A percentile compares a stretch with the other conserved stretches of the same genome.
Conservation (phyloP, 2,888 invertebrate genomes). For the Ernsta delagoae region DNA sequence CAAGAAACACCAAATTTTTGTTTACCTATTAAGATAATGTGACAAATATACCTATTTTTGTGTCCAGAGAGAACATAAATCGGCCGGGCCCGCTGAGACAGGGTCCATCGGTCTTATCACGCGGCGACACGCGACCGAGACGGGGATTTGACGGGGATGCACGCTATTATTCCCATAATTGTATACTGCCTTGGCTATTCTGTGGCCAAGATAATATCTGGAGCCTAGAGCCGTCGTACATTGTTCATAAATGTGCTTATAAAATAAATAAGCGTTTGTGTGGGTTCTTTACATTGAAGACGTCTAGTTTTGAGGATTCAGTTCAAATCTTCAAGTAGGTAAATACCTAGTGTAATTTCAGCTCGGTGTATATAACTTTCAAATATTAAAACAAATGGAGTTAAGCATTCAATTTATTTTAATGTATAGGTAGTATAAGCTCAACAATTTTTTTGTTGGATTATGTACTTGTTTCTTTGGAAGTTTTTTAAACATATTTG, state of each 20-base stretch:
- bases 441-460: too few relatives aligned
- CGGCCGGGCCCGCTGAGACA: conserved; percentile 12
- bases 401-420: too few relatives aligned
- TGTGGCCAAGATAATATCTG: conserved; percentile 3
- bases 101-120: conserved; percentile 73
- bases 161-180: conserved; percentile 56
- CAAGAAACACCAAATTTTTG: too few relatives aligned
- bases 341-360: too few relatives aligned
- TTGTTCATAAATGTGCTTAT: neutral
- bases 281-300: too few relatives aligned
- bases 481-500: too few relatives aligned
- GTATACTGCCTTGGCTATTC: conserved; percentile 24
- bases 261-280: neutral
- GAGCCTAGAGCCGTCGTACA: neutral
- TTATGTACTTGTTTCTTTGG: too few relatives aligned
- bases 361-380: too few relatives aligned
- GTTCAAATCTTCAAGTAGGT: neutral
- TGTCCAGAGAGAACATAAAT: neutral
- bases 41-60: neutral
- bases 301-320: neutral
- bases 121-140: conserved; percentile 69
- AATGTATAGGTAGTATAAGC: too few relatives aligned
- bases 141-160: conserved; percentile 74
- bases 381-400: too few relatives aligned
- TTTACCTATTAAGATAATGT: too few relatives aligned